These are phyloP conservation scores for Buceros bicornis DNA, from an alignment of 2,797 vertebrate species.

Conservation along the genomic window DNA sequence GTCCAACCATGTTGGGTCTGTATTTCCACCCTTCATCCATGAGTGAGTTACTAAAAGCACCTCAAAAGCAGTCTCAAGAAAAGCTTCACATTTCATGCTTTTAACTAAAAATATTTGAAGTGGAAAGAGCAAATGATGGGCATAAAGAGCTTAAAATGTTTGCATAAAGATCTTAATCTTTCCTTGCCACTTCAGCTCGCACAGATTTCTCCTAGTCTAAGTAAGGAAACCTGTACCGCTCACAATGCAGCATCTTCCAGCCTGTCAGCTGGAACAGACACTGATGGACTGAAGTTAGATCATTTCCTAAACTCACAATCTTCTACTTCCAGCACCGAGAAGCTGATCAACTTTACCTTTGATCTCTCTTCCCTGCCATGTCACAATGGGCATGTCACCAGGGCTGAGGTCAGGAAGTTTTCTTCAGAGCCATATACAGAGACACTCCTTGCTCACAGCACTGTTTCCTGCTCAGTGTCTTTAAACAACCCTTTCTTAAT, in stretches of 20 bases:
- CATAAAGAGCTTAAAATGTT: not conserved
- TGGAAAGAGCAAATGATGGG: not conserved
- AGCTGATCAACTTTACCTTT: not conserved
- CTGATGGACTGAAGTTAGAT: not conserved
- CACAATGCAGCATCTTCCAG: not conserved
- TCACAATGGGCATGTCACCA: not conserved
- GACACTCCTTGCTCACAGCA: not conserved
- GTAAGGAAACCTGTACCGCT: not conserved
- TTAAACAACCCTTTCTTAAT: constrained; percentile 2
- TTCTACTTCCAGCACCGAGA: not conserved
- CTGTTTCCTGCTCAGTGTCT: not conserved
- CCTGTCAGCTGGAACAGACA: not conserved
- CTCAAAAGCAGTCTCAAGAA: not conserved
- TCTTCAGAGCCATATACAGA: not conserved
- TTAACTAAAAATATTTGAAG: not conserved
- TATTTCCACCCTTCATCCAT: not conserved
- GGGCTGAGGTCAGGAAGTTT: not conserved
- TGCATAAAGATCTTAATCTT: not conserved
- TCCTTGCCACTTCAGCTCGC: not conserved
- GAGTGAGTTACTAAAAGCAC: not conserved
- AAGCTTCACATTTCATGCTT: not conserved
- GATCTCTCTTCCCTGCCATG: not conserved
- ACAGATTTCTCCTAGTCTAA: not conserved
- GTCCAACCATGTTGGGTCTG: accelerated
- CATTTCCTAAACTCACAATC: not conserved